Percentiles rank a stretch among this genome's conserved stretches.
These are phyloP conservation scores for Phylloscopus whistleri DNA, from an alignment of 2,113 vertebrate species.

Conservation along the genomic window DNA sequence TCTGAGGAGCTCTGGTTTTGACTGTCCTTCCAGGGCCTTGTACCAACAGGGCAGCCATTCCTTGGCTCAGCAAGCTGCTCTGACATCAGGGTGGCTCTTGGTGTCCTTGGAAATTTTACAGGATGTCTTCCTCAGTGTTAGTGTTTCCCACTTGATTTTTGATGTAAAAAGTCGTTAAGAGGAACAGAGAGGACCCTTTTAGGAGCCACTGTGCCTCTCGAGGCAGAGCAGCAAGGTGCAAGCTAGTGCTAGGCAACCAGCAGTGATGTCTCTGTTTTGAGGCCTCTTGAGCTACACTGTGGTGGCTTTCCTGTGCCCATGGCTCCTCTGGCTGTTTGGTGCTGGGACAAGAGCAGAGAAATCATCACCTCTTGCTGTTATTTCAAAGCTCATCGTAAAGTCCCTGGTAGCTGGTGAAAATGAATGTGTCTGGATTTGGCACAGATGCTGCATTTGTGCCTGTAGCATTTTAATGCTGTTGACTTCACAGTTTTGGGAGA, in stretches of 20 bases:
- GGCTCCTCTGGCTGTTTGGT: neutral
- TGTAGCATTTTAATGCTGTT: neutral
- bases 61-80: neutral
- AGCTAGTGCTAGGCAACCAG: neutral
- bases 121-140: neutral
- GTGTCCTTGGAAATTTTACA: neutral
- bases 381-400: neutral
- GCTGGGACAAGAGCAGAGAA: neutral
- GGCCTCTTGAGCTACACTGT: neutral
- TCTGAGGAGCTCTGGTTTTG: neutral
- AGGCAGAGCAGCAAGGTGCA: neutral
- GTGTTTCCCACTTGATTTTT: neutral
- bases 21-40: neutral
- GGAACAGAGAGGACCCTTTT: neutral
- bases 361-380: neutral
- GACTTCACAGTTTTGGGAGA: neutral
- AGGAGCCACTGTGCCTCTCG: fast-evolving
- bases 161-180: neutral
- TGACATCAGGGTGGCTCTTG: neutral
- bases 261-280: neutral
- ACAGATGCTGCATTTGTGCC: neutral
- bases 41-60: fast-evolving
- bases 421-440: neutral
- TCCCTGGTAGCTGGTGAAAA: neutral
- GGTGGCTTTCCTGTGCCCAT: neutral